These are phyloP conservation scores for Passer domesticus DNA, from an alignment of 2,113 vertebrate species.

Conservation along the genomic window DNA sequence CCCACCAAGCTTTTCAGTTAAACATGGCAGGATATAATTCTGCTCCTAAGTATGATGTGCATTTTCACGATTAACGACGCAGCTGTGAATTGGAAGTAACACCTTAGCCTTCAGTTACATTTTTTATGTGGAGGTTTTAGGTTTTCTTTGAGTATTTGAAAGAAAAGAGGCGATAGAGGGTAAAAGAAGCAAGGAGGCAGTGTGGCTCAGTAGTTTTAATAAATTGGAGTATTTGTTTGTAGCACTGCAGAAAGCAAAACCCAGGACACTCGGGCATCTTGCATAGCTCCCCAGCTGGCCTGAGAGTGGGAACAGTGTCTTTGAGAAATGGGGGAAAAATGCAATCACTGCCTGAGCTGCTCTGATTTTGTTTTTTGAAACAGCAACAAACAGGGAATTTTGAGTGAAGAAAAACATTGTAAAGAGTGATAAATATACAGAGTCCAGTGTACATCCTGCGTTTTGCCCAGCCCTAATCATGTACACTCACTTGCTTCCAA, in stretches of 20 bases:
- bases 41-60: neutral
- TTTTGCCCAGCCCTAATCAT: neutral
- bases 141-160: neutral
- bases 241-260: neutral
- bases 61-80: neutral
- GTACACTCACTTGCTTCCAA: neutral
- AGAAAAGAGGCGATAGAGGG: neutral
- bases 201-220: neutral
- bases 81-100: neutral
- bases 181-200: neutral
- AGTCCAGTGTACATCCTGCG: neutral
- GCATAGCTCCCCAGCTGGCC: neutral
- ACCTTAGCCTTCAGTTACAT: neutral
- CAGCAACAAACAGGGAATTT: neutral
- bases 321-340: neutral
- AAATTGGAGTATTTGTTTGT: neutral
- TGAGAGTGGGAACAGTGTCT: neutral
- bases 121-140: neutral
- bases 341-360: neutral
- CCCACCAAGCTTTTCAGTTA: neutral
- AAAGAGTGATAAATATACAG: neutral
- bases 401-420: neutral
- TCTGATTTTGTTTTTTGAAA: neutral
- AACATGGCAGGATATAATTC: neutral
- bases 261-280: neutral